Conservation (phyloP, 2,797 vertebrate genomes). For the Clarias platycephalus region DNA sequence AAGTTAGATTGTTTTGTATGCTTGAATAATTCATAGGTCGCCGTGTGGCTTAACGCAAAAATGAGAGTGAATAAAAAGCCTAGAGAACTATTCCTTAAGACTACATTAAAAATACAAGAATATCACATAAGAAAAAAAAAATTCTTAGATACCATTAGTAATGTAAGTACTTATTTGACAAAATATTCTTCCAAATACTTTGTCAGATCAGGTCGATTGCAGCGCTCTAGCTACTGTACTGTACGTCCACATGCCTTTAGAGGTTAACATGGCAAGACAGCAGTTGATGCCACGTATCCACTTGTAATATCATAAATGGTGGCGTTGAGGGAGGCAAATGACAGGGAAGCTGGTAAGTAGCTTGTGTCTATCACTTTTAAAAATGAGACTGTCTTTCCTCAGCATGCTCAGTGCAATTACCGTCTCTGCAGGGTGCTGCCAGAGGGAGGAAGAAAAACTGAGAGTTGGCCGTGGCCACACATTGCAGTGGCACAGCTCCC, state of each 20-base stretch:
- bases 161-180: too few relatives aligned
- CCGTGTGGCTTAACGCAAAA: too few relatives aligned
- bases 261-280: constrained; percentile 13
- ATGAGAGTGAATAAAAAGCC: too few relatives aligned
- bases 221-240: not conserved
- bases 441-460: constrained; percentile 47
- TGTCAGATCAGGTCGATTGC: not conserved
- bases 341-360: constrained; percentile 42
- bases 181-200: not conserved
- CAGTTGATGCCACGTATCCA: constrained; percentile 15
- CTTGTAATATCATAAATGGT: constrained; percentile 22
- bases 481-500: constrained; percentile 29
- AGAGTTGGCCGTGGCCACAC: constrained; percentile 56
- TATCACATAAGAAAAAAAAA: too few relatives aligned
- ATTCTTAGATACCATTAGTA: too few relatives aligned
- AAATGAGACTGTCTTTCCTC: constrained; percentile 61
- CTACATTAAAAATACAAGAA: too few relatives aligned
- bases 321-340: constrained; percentile 39
- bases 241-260: not conserved
- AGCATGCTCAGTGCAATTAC: constrained; percentile 70
- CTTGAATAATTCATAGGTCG: too few relatives aligned
- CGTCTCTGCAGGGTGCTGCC: constrained; percentile 66
- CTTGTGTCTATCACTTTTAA: constrained; percentile 56
- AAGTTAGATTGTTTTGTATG: too few relatives aligned
- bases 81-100: too few relatives aligned